Conservation (phyloP, 2,797 vertebrate genomes). For the Crypturellus tataupa region DNA sequence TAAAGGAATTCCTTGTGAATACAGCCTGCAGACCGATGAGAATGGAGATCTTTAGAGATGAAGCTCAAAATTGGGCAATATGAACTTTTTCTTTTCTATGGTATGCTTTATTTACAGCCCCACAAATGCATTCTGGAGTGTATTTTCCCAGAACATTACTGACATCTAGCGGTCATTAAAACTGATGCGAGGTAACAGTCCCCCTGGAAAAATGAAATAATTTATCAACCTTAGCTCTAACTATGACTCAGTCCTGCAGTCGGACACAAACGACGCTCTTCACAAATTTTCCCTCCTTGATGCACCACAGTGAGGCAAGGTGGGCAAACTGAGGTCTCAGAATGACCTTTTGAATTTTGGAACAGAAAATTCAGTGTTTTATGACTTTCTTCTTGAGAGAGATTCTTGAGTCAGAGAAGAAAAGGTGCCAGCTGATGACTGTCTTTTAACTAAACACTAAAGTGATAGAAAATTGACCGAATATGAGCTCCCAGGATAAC, state of each 20-base stretch:
- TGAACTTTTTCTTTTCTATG: not conserved
- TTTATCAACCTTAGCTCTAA: not conserved
- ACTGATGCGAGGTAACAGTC: not conserved
- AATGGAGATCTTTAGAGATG: not conserved
- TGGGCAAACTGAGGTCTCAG: not conserved
- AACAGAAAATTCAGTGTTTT: not conserved
- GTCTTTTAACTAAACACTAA: not conserved
- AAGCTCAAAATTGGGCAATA: not conserved
- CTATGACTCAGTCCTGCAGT: not conserved
- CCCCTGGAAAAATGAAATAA: not conserved
- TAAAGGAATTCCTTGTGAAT: not conserved
- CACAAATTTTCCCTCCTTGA: not conserved
- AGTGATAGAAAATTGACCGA: not conserved
- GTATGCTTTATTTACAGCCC: conserved; percentile 69
- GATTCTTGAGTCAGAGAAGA: not conserved
- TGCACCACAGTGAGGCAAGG: not conserved
- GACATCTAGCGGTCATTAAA: conserved; percentile 74
- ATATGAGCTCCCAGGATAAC: not conserved
- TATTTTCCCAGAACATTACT: conserved; percentile 61
- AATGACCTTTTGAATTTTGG: not conserved
- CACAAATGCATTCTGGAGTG: conserved; percentile 29
- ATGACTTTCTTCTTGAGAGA: not conserved
- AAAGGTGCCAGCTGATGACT: not conserved
- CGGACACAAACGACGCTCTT: not conserved
- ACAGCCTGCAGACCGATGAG: not conserved